phyloP scores from a whole-genome alignment of 2,113 vertebrate species.

The Barnardius zonarius region DNA sequence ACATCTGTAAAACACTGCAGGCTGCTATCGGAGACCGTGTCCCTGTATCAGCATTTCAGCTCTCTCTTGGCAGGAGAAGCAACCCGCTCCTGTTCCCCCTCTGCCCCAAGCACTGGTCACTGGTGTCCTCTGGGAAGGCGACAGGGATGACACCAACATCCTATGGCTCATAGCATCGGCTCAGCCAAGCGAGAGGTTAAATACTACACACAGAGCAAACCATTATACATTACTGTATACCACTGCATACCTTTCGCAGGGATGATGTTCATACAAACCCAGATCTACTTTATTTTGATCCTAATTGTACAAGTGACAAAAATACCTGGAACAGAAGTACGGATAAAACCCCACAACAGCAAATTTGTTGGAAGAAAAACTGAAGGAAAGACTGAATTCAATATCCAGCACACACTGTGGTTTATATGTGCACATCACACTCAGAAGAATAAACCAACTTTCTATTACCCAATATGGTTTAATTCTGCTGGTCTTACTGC shows the following conservation, averaged over 20 bases:
- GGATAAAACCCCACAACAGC: background rate
- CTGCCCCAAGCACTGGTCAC: background rate
- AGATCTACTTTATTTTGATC: background rate
- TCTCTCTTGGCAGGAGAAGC: background rate
- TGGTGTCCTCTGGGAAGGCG: background rate
- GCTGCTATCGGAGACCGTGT: background rate
- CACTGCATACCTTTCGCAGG: background rate
- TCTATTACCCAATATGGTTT: background rate
- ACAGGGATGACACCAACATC: rapidly evolving
- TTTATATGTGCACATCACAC: background rate
- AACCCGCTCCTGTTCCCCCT: background rate
- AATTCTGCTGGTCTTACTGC: background rate
- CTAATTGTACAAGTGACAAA: background rate
- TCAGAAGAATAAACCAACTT: background rate
- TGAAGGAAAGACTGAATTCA: background rate
- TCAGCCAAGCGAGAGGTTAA: background rate
- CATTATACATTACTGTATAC: rapidly evolving
- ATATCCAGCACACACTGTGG: background rate
- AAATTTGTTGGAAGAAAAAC: background rate
- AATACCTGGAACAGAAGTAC: background rate
- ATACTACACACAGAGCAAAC: too few species aligned
- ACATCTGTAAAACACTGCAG: background rate
- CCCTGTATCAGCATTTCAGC: background rate
- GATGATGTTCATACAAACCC: background rate
- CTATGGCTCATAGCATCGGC: rapidly evolving